Evolutionary conservation across 2,113 vertebrate genomes (phyloP), one percentile per base, ranked within the genome.

Genomic region (Bettongia penicillata): DNA sequence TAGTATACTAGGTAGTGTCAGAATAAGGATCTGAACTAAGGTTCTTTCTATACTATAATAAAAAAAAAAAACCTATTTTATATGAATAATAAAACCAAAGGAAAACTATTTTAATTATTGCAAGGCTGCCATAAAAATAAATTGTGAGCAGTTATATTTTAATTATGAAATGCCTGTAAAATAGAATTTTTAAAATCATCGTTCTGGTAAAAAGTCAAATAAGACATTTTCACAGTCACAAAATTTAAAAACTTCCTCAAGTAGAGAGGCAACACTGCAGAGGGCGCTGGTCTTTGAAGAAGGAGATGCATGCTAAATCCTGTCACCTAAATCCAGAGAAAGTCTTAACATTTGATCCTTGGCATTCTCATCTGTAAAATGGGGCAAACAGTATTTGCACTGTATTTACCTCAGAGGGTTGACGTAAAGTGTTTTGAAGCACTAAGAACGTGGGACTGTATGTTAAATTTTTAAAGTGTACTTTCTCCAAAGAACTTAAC

Each of bases 51-150:
- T 49, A 7, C 89, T 51, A 95, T 28, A 3, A 91, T 11, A 93
- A 10, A 31, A 47, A 48, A 92, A 48, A 95, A 96, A n/a, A n/a
- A n/a, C n/a, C 93, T 93, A 93, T 43, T 93, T 95, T 50, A 94
- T 31, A 92, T 93, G 91, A 91, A 93, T 97, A 95, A 91, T 53
- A 93, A 94, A 50, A 53, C 49, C 51, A 96, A 91, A 96, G 68
- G 48, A 96, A 94, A 96, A 95, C 91, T 19, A 90, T 8, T 92
- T 95, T 90, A 53, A 96, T 51, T 94, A 14, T 91, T 61, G 48
- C n/a, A 53, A 94, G 84, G 91, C 24, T 92, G 91, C 84, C 51
- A 94, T 53, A 51, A 77, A 91, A 94, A 84, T 89, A 93, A 94
- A 90, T 37, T 89, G 4, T 84, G 91, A 22, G 94, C 8, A 95